Conservation (phyloP, 2,113 vertebrate species). For the Aphelocoma coerulescens region DNA sequence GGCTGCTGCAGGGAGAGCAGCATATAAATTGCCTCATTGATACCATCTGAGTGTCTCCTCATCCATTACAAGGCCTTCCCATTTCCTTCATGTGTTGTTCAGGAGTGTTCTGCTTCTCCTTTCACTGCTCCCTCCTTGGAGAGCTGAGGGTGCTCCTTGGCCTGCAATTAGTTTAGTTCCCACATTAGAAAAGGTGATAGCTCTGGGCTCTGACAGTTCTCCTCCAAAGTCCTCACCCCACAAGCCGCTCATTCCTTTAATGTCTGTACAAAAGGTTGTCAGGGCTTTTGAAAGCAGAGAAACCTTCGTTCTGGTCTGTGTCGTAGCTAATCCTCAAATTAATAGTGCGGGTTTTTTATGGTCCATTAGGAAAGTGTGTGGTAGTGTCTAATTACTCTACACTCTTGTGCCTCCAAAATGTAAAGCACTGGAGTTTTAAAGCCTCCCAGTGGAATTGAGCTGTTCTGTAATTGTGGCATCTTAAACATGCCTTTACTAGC, state of each 20-base stretch:
- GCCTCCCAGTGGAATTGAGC: constrained; percentile 16
- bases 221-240: background rate
- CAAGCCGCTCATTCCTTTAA: background rate
- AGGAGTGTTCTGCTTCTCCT: background rate
- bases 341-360: constrained; percentile 5
- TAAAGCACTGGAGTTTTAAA: constrained; percentile 34
- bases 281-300: constrained; percentile 20
- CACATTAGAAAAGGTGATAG: constrained; percentile 3
- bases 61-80: background rate
- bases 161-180: constrained; percentile 11
- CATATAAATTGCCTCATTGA: constrained; percentile 54
- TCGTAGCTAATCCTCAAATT: constrained; percentile 46
- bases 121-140: background rate
- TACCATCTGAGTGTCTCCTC: constrained; percentile 13
- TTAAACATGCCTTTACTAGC: background rate
- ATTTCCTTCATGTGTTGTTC: background rate
- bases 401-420: constrained; percentile 12
- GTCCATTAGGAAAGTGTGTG: constrained; percentile 51
- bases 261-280: constrained; percentile 3
- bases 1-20: constrained; percentile 20
- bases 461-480: constrained; percentile 18
- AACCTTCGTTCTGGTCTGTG: background rate
- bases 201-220: constrained; percentile 1
- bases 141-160: constrained; percentile 6
- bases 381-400: constrained; percentile 39